A percentile compares a stretch with the other conserved stretches of the same genome.
phyloP scores from a whole-genome alignment of 1,140 invertebrate genomes.

The Drosophila subpulchrella region DNA sequence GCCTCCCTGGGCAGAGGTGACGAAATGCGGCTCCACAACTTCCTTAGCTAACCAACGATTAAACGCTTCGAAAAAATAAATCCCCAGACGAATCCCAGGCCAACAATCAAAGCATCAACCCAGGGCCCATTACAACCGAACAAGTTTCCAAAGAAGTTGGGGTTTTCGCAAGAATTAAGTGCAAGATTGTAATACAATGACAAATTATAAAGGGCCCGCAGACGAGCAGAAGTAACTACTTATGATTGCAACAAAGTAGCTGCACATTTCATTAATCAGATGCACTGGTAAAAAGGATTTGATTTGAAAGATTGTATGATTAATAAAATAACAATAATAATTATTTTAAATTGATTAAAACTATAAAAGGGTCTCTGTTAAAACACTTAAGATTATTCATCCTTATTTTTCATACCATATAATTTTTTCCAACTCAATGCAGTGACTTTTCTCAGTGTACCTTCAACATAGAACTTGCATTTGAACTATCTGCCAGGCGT shows the following conservation, averaged over 20 bases:
- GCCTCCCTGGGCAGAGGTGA: slow-evolving; percentile 27
- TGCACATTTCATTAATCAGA: not conserved
- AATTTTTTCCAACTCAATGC: too few species aligned
- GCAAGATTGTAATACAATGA: slow-evolving; percentile 51
- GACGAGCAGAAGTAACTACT: slow-evolving; percentile 30
- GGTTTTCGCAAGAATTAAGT: slow-evolving; percentile 42
- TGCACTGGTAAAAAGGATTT: not conserved
- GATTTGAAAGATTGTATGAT: too few species aligned
- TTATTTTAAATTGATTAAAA: too few species aligned
- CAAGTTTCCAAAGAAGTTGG: slow-evolving; percentile 11
- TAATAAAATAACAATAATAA: too few species aligned
- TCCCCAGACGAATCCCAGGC: slow-evolving; percentile 6
- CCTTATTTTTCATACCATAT: too few species aligned
- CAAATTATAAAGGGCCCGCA: slow-evolving; percentile 25
- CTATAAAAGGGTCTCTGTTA: too few species aligned
- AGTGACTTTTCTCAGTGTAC: not conserved
- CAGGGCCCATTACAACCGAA: slow-evolving; percentile 19
- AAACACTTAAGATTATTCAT: too few species aligned
- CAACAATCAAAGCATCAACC: slow-evolving; percentile 42
- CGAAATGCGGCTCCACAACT: slow-evolving; percentile 39
- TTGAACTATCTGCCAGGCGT: slow-evolving; percentile 3
- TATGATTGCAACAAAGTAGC: slow-evolving; percentile 49
- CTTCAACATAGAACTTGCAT: not conserved
- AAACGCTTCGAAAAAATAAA: slow-evolving; percentile 32
- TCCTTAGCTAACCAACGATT: slow-evolving; percentile 26